Conservation (phyloP, 1,140 invertebrate species). For the Bombus breviceps region DNA sequence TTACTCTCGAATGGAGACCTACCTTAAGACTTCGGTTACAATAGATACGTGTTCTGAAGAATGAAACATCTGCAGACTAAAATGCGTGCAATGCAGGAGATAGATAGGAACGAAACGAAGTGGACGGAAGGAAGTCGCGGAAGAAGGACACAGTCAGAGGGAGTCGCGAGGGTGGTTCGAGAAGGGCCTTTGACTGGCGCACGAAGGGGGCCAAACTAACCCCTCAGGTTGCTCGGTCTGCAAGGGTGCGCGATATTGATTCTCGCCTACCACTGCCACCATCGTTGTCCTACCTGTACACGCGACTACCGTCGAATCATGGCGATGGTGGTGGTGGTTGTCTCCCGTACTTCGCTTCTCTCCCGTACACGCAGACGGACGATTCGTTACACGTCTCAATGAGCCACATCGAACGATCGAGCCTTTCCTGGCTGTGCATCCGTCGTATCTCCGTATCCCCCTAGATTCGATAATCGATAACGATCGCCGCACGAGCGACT, state of each 20-base stretch:
- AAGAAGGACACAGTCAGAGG: not conserved
- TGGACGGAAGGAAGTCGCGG: not conserved
- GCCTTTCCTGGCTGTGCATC: not conserved
- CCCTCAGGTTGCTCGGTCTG: slow-evolving; percentile 60
- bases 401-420: slow-evolving; percentile 58
- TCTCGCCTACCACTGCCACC: slow-evolving; percentile 64
- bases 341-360: slow-evolving; percentile 44
- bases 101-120: not conserved
- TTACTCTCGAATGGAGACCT: no score
- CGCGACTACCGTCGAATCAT: not conserved
- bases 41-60: no score
- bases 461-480: slow-evolving; percentile 52
- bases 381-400: slow-evolving; percentile 65
- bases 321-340: slow-evolving; percentile 30
- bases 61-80: not conserved
- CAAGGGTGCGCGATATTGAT: slow-evolving; percentile 74
- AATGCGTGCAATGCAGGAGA: not conserved
- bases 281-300: slow-evolving; percentile 31
- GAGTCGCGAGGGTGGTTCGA: not conserved
- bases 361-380: slow-evolving; percentile 52
- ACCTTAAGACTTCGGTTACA: no score
- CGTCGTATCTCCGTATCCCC: not conserved
- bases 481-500: slow-evolving; percentile 54
- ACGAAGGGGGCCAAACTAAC: slow-evolving; percentile 62
- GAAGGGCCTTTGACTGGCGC: slow-evolving; percentile 66